These are phyloP conservation scores for Pyrgilauda ruficollis DNA, from an alignment of 2,113 vertebrate genomes.

Conservation along the genomic window DNA sequence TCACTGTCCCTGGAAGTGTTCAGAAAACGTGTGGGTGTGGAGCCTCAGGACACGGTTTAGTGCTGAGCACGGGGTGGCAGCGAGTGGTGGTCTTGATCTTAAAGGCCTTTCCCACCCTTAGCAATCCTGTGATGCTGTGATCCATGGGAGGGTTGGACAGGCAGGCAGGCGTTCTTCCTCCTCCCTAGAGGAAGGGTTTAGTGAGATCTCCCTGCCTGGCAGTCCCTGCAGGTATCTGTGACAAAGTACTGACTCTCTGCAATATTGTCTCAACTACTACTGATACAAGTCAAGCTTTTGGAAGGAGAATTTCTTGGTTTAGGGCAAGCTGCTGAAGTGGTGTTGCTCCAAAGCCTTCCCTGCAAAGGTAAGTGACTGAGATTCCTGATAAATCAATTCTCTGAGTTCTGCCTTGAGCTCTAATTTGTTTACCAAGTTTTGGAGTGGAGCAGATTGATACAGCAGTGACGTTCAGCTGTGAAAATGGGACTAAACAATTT, in stretches of 20 bases:
- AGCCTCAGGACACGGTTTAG: fast-evolving
- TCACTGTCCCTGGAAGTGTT: background rate
- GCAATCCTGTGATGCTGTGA: background rate
- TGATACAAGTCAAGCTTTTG: background rate
- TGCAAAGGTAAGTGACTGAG: background rate
- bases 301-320: background rate
- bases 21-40: fast-evolving
- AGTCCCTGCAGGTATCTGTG: background rate
- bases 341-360: background rate
- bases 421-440: background rate
- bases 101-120: background rate
- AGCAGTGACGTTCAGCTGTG: background rate
- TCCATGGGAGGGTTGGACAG: background rate
- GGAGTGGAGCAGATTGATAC: background rate
- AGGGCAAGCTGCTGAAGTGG: background rate
- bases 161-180: background rate
- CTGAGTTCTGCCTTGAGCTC: background rate
- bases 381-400: background rate
- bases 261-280: background rate
- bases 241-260: background rate
- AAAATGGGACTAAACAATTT: background rate
- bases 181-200: background rate
- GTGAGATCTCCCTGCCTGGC: background rate
- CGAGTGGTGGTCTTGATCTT: background rate
- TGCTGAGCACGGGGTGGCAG: background rate